phyloP scores from a whole-genome alignment of 2,113 vertebrate species.

The Galeopterus variegatus region DNA sequence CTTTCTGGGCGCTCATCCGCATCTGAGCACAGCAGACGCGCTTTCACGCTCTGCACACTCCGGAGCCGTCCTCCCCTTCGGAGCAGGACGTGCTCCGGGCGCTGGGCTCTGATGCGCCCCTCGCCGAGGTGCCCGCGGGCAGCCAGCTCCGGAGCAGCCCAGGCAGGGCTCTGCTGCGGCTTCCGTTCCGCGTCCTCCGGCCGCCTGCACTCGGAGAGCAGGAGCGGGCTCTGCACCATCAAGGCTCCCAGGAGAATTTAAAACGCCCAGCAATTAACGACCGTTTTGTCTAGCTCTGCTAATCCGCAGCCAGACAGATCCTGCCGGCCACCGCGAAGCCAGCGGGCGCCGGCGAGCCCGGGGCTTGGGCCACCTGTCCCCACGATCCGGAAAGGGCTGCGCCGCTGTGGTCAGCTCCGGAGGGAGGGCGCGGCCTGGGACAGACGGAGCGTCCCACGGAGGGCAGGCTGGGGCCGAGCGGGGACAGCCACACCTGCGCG shows the following conservation, averaged over 20 bases:
- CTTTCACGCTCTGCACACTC: fast-evolving
- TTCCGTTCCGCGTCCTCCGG: too few species aligned
- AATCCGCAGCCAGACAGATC: slow-evolving; percentile 5
- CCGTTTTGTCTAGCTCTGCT: slow-evolving; percentile 38
- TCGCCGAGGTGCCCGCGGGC: background rate
- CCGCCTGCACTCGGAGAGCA: background rate
- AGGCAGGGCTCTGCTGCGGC: background rate
- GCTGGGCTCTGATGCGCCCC: background rate
- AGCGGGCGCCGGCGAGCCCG: background rate
- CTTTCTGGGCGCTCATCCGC: background rate
- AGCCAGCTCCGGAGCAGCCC: background rate
- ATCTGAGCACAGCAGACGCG: background rate
- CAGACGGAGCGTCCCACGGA: too few species aligned
- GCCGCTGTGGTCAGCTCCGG: background rate
- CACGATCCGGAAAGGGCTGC: background rate
- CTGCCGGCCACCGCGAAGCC: background rate
- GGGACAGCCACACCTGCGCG: background rate
- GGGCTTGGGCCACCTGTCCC: slow-evolving; percentile 52
- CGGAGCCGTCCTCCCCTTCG: background rate
- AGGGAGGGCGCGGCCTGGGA: background rate
- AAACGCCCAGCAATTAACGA: background rate
- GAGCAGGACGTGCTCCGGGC: background rate
- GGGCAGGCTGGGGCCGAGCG: too few species aligned
- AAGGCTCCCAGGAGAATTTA: background rate
- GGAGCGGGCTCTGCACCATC: background rate